Evolutionary conservation across 2,888 invertebrate species (phyloP).

Genomic region (Spodoptera littoralis): DNA sequence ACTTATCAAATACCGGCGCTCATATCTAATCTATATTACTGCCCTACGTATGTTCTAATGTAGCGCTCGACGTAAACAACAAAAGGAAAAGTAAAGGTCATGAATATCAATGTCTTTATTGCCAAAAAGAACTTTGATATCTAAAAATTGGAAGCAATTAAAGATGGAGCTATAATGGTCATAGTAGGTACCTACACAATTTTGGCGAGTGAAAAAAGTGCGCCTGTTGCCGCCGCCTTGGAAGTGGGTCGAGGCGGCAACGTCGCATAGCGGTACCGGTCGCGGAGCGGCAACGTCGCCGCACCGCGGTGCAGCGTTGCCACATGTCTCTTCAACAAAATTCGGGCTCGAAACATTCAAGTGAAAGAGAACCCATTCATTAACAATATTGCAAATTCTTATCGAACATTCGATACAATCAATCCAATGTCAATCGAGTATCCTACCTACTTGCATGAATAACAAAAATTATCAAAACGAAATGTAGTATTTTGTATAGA

Average conservation of each 20-base stretch:
- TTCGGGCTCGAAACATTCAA: slow-evolving; percentile 35
- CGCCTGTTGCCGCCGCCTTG: slow-evolving; percentile 71
- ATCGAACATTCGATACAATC: slow-evolving; percentile 11
- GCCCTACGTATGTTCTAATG: neutral
- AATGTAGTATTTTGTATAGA: neutral
- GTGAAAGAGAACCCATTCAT: slow-evolving; percentile 32
- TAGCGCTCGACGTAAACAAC: slow-evolving; percentile 27
- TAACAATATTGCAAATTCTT: slow-evolving; percentile 19
- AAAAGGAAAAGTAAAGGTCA: slow-evolving; percentile 53
- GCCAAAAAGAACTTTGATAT: slow-evolving; percentile 33
- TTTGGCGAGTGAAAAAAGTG: slow-evolving; percentile 76
- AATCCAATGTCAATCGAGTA: slow-evolving; percentile 8
- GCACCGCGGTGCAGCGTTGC: slow-evolving; percentile 48
- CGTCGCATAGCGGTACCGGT: slow-evolving; percentile 78
- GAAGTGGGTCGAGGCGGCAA: slow-evolving; percentile 79
- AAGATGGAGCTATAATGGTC: slow-evolving; percentile 22
- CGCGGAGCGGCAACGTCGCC: slow-evolving; percentile 67
- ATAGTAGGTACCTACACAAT: slow-evolving; percentile 60
- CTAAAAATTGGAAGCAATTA: slow-evolving; percentile 53
- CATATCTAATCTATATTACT: slow-evolving; percentile 20
- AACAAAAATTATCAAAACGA: no score
- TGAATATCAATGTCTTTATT: slow-evolving; percentile 29
- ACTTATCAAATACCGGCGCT: no score
- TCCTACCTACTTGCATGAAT: neutral
- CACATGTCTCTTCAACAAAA: slow-evolving; percentile 42